phyloP scores from a whole-genome alignment of 2,113 vertebrate species.

The Peromyscus polionotus region DNA sequence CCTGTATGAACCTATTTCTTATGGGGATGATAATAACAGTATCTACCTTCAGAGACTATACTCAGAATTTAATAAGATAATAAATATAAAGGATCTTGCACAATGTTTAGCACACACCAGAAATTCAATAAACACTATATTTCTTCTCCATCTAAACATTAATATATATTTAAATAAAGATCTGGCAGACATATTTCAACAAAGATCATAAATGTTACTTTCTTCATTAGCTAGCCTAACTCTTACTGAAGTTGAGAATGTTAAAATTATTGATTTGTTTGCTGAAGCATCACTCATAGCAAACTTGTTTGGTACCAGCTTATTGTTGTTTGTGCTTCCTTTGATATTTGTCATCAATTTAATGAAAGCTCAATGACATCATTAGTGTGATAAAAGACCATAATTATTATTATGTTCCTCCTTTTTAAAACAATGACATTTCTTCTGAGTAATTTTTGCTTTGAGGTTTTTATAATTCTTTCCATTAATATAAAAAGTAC shows the following conservation, averaged over 20 bases:
- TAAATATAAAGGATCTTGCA: conserved; percentile 18
- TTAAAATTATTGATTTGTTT: not conserved
- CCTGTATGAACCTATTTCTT: conserved; percentile 15
- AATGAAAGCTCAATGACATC: conserved; percentile 45
- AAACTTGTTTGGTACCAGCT: not conserved
- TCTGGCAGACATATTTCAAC: not conserved
- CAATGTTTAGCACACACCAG: not conserved
- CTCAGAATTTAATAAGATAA: conserved; percentile 10
- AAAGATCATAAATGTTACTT: not conserved
- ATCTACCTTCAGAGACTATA: not conserved
- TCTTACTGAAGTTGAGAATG: not conserved
- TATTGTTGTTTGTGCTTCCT: not conserved
- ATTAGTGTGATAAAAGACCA: conserved; percentile 4
- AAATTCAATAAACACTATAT: conserved; percentile 36
- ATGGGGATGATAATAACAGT: not conserved
- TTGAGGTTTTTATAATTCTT: conserved; percentile 11
- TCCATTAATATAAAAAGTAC: conserved; percentile 16
- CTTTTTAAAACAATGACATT: not conserved
- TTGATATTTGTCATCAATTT: not conserved
- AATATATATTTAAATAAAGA: not conserved
- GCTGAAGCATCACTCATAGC: not conserved
- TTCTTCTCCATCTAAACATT: not conserved
- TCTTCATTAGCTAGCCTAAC: conserved; percentile 6
- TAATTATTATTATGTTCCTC: not conserved
- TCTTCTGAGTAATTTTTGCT: not conserved